Conservation (phyloP, 2,113 vertebrate species). For the Cyanistes caeruleus region DNA sequence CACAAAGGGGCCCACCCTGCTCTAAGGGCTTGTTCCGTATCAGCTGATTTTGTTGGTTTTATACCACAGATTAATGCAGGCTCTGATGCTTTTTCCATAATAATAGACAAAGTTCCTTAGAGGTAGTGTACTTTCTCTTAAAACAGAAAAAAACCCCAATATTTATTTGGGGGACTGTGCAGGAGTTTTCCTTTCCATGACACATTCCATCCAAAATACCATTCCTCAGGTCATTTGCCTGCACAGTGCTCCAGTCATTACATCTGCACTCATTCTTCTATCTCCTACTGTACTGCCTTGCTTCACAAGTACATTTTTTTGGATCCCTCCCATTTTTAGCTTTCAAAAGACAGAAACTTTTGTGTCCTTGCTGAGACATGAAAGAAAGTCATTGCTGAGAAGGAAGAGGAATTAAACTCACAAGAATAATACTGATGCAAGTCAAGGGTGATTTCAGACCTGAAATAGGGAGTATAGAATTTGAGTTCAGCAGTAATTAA, state of each 20-base stretch:
- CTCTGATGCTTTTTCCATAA: not conserved
- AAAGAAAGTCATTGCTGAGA: not conserved
- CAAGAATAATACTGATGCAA: not conserved
- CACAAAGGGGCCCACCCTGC: conserved; percentile 86
- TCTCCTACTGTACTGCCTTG: not conserved
- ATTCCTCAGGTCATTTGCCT: not conserved
- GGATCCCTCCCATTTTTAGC: not conserved
- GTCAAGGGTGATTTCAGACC: not conserved
- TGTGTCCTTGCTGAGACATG: not conserved
- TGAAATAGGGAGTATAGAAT: not conserved
- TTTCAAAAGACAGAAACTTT: not conserved
- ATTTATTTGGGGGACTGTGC: not conserved
- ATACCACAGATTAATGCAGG: not conserved
- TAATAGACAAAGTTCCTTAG: conserved; percentile 1
- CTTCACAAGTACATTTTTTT: not conserved
- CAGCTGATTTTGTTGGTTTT: not conserved
- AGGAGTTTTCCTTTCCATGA: not conserved
- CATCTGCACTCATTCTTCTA: not conserved
- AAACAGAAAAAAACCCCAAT: not conserved
- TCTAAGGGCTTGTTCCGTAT: conserved; percentile 67
- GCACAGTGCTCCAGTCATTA: not conserved
- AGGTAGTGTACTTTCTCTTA: not conserved
- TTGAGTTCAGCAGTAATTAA: not conserved
- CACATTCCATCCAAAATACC: conserved; percentile 1
- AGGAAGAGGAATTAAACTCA: not conserved